Evolutionary conservation across 2,113 vertebrate genomes (phyloP).

Genomic region (Excalfactoria chinensis): DNA sequence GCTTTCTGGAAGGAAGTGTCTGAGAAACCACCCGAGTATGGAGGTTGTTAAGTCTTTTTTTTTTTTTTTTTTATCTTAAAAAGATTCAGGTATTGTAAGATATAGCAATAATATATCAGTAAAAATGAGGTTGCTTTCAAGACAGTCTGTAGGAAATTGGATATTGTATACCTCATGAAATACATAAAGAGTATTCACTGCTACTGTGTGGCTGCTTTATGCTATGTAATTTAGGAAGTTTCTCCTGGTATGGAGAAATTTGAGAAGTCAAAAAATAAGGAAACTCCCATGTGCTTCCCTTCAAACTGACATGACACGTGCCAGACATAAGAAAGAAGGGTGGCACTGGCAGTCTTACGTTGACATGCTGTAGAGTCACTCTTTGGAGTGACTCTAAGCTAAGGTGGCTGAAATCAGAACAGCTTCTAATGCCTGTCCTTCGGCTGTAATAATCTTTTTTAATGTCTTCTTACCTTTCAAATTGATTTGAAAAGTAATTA

Average conservation of each 20-base stretch:
- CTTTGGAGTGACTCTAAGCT: neutral
- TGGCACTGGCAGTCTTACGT: neutral
- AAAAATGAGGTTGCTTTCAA: neutral
- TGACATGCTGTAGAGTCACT: neutral
- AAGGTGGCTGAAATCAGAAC: neutral
- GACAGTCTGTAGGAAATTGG: neutral
- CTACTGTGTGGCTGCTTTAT: neutral
- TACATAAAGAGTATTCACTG: neutral
- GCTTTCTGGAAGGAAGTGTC: neutral
- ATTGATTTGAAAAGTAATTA: neutral
- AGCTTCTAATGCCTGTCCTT: neutral
- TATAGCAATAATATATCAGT: neutral
- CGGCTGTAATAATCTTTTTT: neutral
- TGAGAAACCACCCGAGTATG: neutral
- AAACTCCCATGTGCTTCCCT: neutral
- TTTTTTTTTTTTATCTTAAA: neutral
- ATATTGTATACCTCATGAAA: neutral
- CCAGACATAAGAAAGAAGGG: neutral
- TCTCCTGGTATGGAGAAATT: neutral
- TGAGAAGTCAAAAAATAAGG: neutral
- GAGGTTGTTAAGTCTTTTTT: neutral
- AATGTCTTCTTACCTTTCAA: neutral
- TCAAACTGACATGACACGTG: neutral
- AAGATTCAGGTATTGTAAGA: neutral
- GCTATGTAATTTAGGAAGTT: neutral